These are phyloP conservation scores for Equus przewalskii DNA, from an alignment of 2,113 vertebrate genomes.

Conservation along the genomic window DNA sequence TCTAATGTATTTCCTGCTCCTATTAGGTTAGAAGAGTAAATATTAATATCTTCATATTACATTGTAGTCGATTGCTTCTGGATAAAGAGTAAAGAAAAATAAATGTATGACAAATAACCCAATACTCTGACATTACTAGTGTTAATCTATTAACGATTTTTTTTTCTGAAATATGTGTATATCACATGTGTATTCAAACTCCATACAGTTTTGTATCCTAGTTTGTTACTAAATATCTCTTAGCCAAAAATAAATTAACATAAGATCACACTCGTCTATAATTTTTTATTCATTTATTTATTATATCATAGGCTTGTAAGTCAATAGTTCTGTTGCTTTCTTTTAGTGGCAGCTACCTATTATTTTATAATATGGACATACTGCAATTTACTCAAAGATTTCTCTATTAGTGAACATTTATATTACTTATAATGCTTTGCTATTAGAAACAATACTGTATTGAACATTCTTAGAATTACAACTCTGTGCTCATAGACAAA, in stretches of 20 bases:
- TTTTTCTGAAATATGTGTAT: not conserved
- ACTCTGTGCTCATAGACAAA: not conserved
- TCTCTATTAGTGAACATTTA: not conserved
- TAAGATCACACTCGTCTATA: not conserved
- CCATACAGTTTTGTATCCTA: not conserved
- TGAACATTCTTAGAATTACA: conserved; percentile 6
- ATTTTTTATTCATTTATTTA: not conserved
- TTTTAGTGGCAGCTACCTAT: not conserved
- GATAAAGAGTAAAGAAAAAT: conserved; percentile 24
- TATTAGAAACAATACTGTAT: not conserved
- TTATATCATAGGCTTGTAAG: not conserved
- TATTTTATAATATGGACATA: not conserved
- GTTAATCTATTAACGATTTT: not conserved
- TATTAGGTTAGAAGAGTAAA: conserved; percentile 35
- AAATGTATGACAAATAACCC: not conserved
- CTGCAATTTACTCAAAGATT: not conserved
- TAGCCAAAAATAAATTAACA: not conserved
- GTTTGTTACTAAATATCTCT: not conserved
- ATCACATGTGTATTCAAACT: not conserved
- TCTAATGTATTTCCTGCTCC: not conserved
- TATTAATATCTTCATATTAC: conserved; percentile 15
- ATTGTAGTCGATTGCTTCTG: not conserved
- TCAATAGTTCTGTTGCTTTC: not conserved
- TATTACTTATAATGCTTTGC: not conserved
- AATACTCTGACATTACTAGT: not conserved